Conservation (phyloP, 2,113 vertebrate species). For the Cygnus atratus region DNA sequence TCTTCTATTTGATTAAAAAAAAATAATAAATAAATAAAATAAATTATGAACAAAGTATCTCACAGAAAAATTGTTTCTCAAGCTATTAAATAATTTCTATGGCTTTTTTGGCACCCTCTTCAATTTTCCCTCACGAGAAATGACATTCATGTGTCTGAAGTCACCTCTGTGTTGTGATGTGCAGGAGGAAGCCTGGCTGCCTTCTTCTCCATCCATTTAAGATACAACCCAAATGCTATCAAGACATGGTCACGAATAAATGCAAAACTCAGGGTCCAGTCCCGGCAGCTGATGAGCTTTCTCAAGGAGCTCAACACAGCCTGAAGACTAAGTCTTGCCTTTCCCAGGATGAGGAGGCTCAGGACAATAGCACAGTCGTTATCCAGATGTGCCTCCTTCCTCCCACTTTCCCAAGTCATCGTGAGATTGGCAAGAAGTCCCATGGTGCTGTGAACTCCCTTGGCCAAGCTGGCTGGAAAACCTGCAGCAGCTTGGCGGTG, state of each 20-base stretch:
- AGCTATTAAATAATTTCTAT: neutral
- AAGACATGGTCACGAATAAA: neutral
- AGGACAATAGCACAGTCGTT: neutral
- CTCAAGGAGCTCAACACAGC: neutral
- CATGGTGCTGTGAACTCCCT: too few relatives aligned
- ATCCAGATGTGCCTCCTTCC: neutral
- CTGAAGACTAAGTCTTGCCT: neutral
- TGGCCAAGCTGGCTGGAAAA: too few relatives aligned
- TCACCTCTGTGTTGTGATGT: neutral
- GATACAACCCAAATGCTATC: neutral
- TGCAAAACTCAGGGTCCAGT: neutral
- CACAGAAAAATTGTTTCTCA: neutral
- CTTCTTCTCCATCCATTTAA: neutral
- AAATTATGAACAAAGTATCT: neutral
- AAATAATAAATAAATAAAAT: neutral
- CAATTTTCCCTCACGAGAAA: neutral
- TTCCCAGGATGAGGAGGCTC: neutral
- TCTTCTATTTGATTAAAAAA: neutral
- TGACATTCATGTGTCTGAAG: neutral
- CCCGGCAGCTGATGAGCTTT: neutral
- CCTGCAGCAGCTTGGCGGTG: too few relatives aligned
- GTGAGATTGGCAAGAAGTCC: neutral
- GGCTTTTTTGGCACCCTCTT: neutral
- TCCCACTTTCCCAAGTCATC: neutral
- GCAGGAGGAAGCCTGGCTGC: neutral